A percentile compares a stretch with the other conserved stretches of the same genome.
These are phyloP conservation scores for Panorpa germanica DNA, from an alignment of 2,888 invertebrate genomes.

Conservation along the genomic window DNA sequence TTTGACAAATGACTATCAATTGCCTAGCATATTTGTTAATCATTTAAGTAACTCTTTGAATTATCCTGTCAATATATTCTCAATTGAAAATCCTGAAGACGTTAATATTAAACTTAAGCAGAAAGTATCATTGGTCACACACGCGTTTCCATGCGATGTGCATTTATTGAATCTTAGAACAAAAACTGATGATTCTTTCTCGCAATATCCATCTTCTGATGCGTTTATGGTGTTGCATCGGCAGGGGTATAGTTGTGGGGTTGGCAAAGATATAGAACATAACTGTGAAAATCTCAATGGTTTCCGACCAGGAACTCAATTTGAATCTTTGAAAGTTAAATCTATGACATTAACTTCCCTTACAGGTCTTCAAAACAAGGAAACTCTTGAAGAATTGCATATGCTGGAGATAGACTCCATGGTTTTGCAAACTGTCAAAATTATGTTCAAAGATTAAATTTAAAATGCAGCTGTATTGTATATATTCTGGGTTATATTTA, in stretches of 20 bases:
- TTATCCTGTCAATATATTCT: conserved; percentile 51
- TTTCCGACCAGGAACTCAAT: conserved; percentile 21
- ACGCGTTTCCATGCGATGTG: conserved; percentile 47
- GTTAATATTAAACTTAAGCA: conserved; percentile 26
- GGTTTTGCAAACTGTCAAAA: too few species aligned
- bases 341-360: conserved; percentile 33
- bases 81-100: conserved; percentile 41
- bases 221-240: conserved; percentile 63
- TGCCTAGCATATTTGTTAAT: conserved; percentile 42
- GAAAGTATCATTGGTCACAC: too few species aligned
- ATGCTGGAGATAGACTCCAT: conserved; percentile 40
- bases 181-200: conserved; percentile 48
- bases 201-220: conserved; percentile 57
- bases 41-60: conserved; percentile 48
- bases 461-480: conserved; percentile 19
- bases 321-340: conserved; percentile 21
- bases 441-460: conserved; percentile 41
- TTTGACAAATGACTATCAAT: conserved; percentile 18
- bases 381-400: conserved; percentile 24
- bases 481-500: neutral
- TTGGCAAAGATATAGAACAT: conserved; percentile 22
- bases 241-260: conserved; percentile 54
- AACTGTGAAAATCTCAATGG: conserved; percentile 18
- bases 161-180: conserved; percentile 56
- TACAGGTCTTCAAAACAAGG: conserved; percentile 31